These are phyloP conservation scores for Caenorhabditis sp. DNA, from an alignment of 2,888 invertebrate genomes.

Conservation along the genomic window DNA sequence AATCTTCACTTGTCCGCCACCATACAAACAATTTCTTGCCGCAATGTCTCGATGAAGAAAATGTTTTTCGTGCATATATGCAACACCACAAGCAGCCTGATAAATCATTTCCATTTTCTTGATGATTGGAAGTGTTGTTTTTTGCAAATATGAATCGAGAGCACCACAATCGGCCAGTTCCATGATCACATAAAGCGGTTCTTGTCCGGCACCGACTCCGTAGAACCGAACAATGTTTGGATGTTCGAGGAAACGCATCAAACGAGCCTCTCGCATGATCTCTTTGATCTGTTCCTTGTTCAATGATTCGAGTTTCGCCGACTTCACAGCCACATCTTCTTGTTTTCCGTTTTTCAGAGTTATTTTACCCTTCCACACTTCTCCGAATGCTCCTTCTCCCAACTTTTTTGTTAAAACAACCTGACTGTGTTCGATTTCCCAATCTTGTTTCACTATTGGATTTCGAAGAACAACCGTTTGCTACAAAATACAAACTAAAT, in stretches of 20 bases:
- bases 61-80: slow-evolving; percentile 53
- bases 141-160: slow-evolving; percentile 52
- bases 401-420: slow-evolving; percentile 55
- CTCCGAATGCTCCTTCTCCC: slow-evolving; percentile 64
- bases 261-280: slow-evolving; percentile 58
- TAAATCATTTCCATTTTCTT: slow-evolving; percentile 55
- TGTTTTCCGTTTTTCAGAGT: slow-evolving; percentile 30
- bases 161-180: slow-evolving; percentile 52
- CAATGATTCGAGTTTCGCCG: slow-evolving; percentile 54
- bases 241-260: slow-evolving; percentile 55
- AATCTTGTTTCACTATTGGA: slow-evolving; percentile 47
- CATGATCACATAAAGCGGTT: slow-evolving; percentile 60
- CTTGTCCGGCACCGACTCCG: slow-evolving; percentile 55
- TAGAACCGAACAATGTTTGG: slow-evolving; percentile 55
- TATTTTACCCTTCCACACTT: slow-evolving; percentile 47
- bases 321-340: slow-evolving; percentile 34
- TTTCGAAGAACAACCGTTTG: slow-evolving; percentile 23
- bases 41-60: slow-evolving; percentile 53
- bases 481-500: background rate
- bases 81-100: slow-evolving; percentile 54
- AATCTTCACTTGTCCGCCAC: slow-evolving; percentile 49
- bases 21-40: slow-evolving; percentile 50
- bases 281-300: slow-evolving; percentile 61
- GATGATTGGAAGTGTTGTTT: slow-evolving; percentile 15
- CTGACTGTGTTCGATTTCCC: slow-evolving; percentile 60